A percentile compares a stretch with the other conserved stretches of the same genome.
Evolutionary conservation across 2,888 invertebrate genomes (phyloP).

Genomic region (Macrosiphum euphorbiae): DNA sequence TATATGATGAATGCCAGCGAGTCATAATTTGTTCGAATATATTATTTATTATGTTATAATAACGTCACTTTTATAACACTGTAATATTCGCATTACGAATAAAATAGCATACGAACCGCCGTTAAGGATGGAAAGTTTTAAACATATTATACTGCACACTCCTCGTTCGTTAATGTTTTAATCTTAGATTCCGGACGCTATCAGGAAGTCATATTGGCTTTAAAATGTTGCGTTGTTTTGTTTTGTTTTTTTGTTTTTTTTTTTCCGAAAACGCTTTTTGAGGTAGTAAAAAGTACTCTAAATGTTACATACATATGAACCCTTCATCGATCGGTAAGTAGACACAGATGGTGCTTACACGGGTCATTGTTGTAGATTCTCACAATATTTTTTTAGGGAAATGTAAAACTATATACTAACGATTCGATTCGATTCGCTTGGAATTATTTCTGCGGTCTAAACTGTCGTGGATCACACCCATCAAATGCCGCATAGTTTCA

Average conservation of each 20-base stretch:
- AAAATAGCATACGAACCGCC: neutral
- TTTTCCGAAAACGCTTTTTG: too few species aligned
- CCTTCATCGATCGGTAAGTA: neutral
- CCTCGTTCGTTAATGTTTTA: neutral
- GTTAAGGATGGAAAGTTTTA: neutral
- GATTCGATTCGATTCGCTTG: too few species aligned
- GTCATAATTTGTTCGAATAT: neutral
- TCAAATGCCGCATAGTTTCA: too few species aligned
- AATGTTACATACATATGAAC: too few species aligned
- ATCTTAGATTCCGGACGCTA: neutral
- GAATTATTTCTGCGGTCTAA: too few species aligned
- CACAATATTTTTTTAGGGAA: too few species aligned
- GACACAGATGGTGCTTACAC: slow-evolving; percentile 6
- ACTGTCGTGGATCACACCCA: too few species aligned
- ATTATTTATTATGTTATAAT: neutral
- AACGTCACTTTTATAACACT: neutral
- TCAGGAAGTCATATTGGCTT: neutral
- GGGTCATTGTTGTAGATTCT: too few species aligned
- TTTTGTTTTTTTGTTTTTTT: neutral
- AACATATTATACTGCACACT: neutral
- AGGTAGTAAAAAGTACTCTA: too few species aligned
- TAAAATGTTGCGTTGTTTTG: neutral
- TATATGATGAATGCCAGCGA: neutral
- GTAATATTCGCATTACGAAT: neutral
- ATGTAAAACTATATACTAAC: too few species aligned